phyloP scores from a whole-genome alignment of 1,140 invertebrate species.

The Steinernema feltiae region DNA sequence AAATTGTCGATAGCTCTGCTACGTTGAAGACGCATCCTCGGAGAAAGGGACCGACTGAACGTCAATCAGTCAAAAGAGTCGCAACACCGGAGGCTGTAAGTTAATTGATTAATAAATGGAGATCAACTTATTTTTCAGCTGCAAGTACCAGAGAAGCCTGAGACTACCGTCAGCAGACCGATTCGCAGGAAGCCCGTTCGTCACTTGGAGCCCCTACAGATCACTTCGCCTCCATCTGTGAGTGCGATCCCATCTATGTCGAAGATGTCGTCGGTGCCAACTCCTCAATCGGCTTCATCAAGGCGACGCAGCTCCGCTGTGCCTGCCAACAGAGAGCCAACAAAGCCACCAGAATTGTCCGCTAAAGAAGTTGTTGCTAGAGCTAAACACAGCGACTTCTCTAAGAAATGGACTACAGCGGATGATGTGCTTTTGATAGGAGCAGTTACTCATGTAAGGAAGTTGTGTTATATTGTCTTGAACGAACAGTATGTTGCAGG shows the following conservation, averaged over 20 bases:
- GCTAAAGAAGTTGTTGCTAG: slow-evolving; percentile 25
- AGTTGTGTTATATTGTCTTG: slow-evolving; percentile 36
- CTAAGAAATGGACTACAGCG: slow-evolving; percentile 83
- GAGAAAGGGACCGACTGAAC: slow-evolving; percentile 23
- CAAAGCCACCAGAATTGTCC: slow-evolving; percentile 14
- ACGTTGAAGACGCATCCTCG: slow-evolving; percentile 20
- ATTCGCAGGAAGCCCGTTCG: not conserved
- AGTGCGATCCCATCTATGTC: slow-evolving; percentile 26
- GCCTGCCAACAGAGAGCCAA: not conserved
- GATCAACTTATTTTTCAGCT: not conserved
- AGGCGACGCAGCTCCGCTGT: slow-evolving; percentile 13
- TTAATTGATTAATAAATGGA: not conserved
- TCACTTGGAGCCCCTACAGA: not conserved
- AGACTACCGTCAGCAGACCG: not conserved
- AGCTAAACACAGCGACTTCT: slow-evolving; percentile 24
- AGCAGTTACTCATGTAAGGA: slow-evolving; percentile 78
- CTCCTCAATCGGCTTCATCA: not conserved
- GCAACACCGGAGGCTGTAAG: slow-evolving; percentile 31
- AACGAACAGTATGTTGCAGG: slow-evolving; percentile 62
- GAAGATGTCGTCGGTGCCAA: slow-evolving; percentile 32
- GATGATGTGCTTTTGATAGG: slow-evolving; percentile 89
- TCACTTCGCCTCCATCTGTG: not conserved
- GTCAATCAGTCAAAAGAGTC: slow-evolving; percentile 18
- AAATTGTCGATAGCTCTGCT: slow-evolving; percentile 70
- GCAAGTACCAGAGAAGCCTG: not conserved